Evolutionary conservation across 2,888 invertebrate genomes (phyloP).

Genomic region (Cosmia pyralina): DNA sequence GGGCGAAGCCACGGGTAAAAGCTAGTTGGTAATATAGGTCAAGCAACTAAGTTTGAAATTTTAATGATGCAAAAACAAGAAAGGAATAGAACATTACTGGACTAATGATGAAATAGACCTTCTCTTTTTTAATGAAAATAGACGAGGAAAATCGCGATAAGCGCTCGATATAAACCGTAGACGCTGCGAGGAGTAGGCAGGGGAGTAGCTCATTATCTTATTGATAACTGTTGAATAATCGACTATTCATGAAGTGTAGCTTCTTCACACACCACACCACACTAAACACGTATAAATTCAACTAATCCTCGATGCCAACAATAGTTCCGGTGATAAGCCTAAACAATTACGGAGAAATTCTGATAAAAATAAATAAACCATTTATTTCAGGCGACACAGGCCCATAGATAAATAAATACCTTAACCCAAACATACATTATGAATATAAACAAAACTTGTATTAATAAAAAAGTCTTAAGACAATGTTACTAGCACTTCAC

Average conservation of each 20-base stretch:
- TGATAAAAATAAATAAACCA: too few relatives aligned
- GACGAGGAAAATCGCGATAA: background rate
- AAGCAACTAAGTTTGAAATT: background rate
- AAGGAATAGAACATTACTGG: background rate
- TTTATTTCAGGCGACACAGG: too few relatives aligned
- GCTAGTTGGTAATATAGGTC: slow-evolving; percentile 20
- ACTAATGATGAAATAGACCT: too few relatives aligned
- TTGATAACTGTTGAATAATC: slow-evolving; percentile 11
- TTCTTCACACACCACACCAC: background rate
- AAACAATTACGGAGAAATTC: background rate
- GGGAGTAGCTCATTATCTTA: background rate
- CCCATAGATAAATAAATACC: too few relatives aligned
- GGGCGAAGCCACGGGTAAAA: too few relatives aligned
- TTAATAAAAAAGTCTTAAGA: too few relatives aligned
- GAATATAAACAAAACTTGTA: too few relatives aligned
- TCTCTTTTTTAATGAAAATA: background rate
- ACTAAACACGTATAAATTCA: background rate
- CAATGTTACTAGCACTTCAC: too few relatives aligned
- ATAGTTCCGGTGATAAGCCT: background rate
- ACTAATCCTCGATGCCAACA: background rate
- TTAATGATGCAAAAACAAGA: background rate
- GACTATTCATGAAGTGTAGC: slow-evolving; percentile 8
- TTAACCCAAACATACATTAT: too few relatives aligned
- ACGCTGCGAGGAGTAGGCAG: background rate
- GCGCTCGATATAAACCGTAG: background rate